Evolutionary conservation across 2,888 invertebrate species (phyloP).

Genomic region (Drosophila paramelanica): DNA sequence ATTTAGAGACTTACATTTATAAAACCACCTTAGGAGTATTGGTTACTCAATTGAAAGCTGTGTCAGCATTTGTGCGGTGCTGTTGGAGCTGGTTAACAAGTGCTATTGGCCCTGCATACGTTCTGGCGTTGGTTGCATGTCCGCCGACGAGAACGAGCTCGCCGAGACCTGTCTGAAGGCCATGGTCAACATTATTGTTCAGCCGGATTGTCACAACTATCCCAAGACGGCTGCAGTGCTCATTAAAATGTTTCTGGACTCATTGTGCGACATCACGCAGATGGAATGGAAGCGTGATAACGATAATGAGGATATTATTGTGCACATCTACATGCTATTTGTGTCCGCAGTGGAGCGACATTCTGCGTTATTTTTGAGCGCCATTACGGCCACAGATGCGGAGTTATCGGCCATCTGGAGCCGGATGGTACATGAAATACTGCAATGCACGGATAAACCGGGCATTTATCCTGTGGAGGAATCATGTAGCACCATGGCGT

Average conservation of each 20-base stretch:
- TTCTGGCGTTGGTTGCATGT: conserved; percentile 86
- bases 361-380: conserved; percentile 85
- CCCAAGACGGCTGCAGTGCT: conserved; percentile 87
- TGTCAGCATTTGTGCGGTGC: conserved; percentile 82
- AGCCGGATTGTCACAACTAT: conserved; percentile 88
- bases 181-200: conserved; percentile 86
- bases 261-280: conserved; percentile 86
- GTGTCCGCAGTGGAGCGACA: conserved; percentile 91
- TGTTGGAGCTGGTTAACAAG: conserved; percentile 85
- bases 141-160: conserved; percentile 86
- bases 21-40: conserved; percentile 69
- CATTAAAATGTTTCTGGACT: conserved; percentile 87
- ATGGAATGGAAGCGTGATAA: conserved; percentile 85
- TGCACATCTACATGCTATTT: conserved; percentile 89
- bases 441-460: conserved; percentile 91
- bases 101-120: conserved; percentile 84
- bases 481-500: conserved; percentile 92
- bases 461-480: conserved; percentile 96
- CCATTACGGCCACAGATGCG: conserved; percentile 82
- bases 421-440: conserved; percentile 89
- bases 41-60: conserved; percentile 84
- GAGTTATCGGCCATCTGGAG: conserved; percentile 86
- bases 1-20: neutral
- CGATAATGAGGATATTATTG: conserved; percentile 87
- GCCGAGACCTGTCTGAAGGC: conserved; percentile 88